Conservation (phyloP, 2,113 vertebrate species). For the Psammodynastes pulverulentus region DNA sequence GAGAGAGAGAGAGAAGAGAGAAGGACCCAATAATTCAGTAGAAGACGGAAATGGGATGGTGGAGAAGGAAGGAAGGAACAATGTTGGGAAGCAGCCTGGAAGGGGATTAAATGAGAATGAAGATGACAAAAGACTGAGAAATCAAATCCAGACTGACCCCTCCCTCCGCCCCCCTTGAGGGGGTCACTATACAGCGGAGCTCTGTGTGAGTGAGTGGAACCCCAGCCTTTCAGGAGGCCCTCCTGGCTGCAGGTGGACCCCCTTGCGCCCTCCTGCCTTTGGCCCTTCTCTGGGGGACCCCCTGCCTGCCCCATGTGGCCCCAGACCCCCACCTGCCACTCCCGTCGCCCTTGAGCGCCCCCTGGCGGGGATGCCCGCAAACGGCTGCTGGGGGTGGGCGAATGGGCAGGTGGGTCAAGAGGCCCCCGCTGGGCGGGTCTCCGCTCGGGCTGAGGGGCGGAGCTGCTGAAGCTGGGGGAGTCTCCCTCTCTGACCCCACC, state of each 20-base stretch:
- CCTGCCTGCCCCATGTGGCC: not conserved
- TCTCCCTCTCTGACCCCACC: not conserved
- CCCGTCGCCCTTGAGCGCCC: not conserved
- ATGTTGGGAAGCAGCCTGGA: slow-evolving; percentile 7
- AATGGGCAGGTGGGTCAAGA: not conserved
- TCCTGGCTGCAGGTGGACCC: not conserved
- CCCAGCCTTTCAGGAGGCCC: slow-evolving; percentile 38
- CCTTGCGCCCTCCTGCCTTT: not conserved
- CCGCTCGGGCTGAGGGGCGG: not conserved
- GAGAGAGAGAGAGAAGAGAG: not conserved
- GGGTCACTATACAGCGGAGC: not conserved
- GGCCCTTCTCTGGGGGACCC: not conserved
- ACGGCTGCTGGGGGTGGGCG: not conserved
- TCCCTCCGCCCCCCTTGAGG: slow-evolving; percentile 33
- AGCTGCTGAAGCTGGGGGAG: not conserved
- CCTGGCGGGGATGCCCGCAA: not conserved
- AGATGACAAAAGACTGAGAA: slow-evolving; percentile 47
- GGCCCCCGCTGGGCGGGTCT: no score
- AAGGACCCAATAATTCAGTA: slow-evolving; percentile 36
- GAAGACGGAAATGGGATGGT: not conserved
- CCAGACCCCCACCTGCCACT: not conserved
- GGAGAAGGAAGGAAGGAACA: slow-evolving; percentile 54
- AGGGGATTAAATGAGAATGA: slow-evolving; percentile 35
- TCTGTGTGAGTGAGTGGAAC: slow-evolving; percentile 28
- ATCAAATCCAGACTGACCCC: slow-evolving; percentile 53